Percentiles rank a stretch among this genome's conserved stretches.
phyloP scores from a whole-genome alignment of 2,113 vertebrate genomes.

The Naja naja region DNA sequence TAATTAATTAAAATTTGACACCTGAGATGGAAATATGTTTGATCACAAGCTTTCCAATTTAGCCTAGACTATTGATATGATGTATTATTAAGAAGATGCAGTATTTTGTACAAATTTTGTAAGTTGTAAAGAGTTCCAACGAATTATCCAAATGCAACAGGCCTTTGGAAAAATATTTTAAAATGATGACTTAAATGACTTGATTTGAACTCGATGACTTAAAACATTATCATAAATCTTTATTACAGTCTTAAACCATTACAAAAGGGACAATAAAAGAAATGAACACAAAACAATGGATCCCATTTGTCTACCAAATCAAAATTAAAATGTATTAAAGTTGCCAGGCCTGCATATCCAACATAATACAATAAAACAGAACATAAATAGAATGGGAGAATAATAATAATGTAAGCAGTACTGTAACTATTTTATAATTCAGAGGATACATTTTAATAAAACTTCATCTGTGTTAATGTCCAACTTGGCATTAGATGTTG shows the following conservation, averaged over 20 bases:
- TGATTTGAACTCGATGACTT: not conserved
- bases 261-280: not conserved
- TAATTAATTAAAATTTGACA: not conserved
- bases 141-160: not conserved
- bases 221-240: not conserved
- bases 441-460: not conserved
- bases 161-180: not conserved
- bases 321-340: not conserved
- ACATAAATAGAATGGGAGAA: not conserved
- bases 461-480: not conserved
- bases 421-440: not conserved
- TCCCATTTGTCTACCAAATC: not conserved
- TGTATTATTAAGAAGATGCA: not conserved
- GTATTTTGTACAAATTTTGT: not conserved
- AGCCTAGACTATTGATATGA: not conserved
- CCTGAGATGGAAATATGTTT: not conserved
- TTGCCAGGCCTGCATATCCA: not conserved
- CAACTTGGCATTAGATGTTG: not conserved
- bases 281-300: not conserved
- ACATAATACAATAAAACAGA: not conserved
- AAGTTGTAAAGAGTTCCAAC: not conserved
- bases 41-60: not conserved
- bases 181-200: not conserved
- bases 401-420: not conserved
- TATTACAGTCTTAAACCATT: not conserved